Evolutionary conservation across 2,888 invertebrate species (phyloP).

Genomic region (Tenodera sinensis): DNA sequence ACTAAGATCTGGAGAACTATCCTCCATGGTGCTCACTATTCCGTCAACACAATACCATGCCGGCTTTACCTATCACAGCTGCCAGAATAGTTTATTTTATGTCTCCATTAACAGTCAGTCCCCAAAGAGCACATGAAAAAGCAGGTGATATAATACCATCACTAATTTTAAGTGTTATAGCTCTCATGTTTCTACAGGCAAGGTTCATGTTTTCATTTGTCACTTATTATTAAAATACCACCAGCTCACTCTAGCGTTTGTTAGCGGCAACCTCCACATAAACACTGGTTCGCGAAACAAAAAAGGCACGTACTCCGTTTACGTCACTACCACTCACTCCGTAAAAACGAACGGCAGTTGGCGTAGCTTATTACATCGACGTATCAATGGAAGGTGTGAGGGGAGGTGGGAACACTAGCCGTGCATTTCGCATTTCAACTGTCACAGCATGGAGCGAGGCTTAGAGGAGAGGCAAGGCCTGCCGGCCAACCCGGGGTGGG

Average conservation of each 20-base stretch:
- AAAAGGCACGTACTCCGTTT: not conserved
- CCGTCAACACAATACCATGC: not conserved
- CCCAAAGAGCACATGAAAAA: not conserved
- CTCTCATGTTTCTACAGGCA: not conserved
- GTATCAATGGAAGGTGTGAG: not conserved
- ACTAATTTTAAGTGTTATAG: not conserved
- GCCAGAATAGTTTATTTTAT: not conserved
- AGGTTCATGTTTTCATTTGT: not conserved
- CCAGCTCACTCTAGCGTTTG: not conserved
- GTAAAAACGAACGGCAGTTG: not conserved
- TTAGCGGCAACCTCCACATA: not conserved
- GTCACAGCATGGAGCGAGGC: not conserved
- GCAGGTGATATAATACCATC: not conserved
- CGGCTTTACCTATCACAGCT: not conserved
- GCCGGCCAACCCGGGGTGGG: not conserved
- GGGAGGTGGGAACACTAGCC: not conserved
- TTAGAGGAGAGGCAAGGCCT: not conserved
- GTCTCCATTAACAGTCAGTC: not conserved
- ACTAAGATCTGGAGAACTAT: slow-evolving; percentile 84
- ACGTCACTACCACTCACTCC: not conserved
- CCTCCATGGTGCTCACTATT: slow-evolving; percentile 49
- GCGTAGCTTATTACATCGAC: not conserved
- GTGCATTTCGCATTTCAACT: not conserved
- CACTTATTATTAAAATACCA: not conserved
- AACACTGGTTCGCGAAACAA: not conserved